Percentiles rank a stretch among this genome's conserved stretches.
These are phyloP conservation scores for Spinus olivaceus DNA, from an alignment of 2,797 vertebrate species.

Conservation along the genomic window DNA sequence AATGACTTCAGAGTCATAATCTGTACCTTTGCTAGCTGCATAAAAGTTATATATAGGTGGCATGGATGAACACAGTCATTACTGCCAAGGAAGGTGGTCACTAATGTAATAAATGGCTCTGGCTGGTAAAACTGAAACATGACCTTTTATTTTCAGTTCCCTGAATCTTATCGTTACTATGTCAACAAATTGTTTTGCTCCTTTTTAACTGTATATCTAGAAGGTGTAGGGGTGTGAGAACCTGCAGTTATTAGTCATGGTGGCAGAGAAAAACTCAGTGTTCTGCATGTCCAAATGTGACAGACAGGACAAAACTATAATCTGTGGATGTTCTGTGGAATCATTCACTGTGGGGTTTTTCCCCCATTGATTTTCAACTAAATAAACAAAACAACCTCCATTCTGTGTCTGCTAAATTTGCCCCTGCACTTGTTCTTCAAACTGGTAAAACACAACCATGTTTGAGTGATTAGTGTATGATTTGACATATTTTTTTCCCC, in stretches of 20 bases:
- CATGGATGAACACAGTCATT: neutral
- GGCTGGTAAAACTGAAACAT: neutral
- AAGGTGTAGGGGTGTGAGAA: neutral
- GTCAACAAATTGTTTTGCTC: neutral
- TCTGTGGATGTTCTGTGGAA: neutral
- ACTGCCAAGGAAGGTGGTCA: neutral
- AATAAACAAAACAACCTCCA: neutral
- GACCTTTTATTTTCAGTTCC: neutral
- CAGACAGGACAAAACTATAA: neutral
- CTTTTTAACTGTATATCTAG: neutral
- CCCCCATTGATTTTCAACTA: neutral
- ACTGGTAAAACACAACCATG: neutral
- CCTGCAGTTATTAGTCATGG: neutral
- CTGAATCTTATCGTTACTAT: neutral
- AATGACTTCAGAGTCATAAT: neutral
- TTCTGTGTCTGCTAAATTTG: neutral
- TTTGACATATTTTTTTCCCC: rapidly evolving
- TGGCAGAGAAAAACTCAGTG: neutral
- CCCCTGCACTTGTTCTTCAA: neutral
- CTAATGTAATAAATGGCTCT: neutral
- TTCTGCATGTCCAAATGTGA: neutral
- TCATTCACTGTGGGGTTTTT: rapidly evolving
- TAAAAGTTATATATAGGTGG: neutral
- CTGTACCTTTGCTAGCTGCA: neutral
- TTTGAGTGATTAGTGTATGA: neutral